phyloP scores from a whole-genome alignment of 2,113 vertebrate species.

The Scolopax mira region DNA sequence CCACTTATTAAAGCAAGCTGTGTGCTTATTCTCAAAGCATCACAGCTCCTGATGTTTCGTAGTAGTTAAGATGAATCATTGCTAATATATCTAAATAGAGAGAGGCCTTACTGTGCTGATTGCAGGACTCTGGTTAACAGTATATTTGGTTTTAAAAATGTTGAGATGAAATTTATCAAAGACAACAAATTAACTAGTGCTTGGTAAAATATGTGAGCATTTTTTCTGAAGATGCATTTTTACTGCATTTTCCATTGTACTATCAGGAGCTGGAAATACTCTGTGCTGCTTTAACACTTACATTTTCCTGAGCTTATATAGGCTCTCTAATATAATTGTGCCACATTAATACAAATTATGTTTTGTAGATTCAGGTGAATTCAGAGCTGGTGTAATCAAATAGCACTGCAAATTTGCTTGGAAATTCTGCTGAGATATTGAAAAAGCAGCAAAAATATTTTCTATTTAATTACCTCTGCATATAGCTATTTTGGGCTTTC shows the following conservation, averaged over 20 bases:
- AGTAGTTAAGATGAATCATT: background rate
- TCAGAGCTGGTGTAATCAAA: background rate
- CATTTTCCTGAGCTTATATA: background rate
- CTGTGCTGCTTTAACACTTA: background rate
- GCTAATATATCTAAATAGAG: background rate
- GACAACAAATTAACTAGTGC: background rate
- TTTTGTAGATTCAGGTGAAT: background rate
- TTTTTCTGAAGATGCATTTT: background rate
- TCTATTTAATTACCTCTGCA: background rate
- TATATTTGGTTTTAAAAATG: background rate
- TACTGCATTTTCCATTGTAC: background rate
- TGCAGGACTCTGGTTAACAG: background rate
- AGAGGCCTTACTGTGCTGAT: background rate
- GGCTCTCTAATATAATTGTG: background rate
- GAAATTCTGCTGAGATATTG: background rate
- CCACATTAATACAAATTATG: background rate
- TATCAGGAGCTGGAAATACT: background rate
- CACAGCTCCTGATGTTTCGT: background rate
- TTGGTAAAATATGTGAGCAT: background rate
- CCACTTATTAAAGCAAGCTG: background rate
- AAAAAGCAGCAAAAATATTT: background rate
- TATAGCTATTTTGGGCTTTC: background rate
- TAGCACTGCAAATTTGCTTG: background rate
- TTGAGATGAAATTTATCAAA: background rate
- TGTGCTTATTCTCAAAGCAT: background rate